Evolutionary conservation across 2,113 vertebrate genomes (phyloP).

Genomic region (Podarcis raffonei): DNA sequence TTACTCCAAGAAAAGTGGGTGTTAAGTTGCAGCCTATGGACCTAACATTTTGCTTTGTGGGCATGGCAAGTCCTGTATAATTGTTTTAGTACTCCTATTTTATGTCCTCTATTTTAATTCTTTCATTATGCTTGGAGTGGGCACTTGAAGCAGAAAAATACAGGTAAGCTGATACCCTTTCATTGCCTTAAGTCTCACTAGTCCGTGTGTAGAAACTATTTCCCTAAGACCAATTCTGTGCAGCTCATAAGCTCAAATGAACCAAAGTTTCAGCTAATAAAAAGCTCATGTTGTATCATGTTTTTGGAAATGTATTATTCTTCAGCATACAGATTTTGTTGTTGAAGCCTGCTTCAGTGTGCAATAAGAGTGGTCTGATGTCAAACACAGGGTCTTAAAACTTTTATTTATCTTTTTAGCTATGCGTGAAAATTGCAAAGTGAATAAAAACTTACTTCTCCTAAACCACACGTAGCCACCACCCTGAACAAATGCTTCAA

Average conservation of each 20-base stretch:
- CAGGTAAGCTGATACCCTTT: background rate
- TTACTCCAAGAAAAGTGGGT: background rate
- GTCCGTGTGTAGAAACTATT: background rate
- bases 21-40: background rate
- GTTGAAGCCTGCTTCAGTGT: slow-evolving; percentile 58
- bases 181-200: background rate
- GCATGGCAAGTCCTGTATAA: background rate
- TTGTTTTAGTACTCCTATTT: background rate
- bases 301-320: slow-evolving; percentile 63
- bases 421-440: slow-evolving; percentile 52
- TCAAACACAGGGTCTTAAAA: slow-evolving; percentile 66
- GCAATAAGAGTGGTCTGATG: slow-evolving; percentile 68
- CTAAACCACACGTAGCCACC: slow-evolving; percentile 71
- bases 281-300: slow-evolving; percentile 20
- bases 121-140: background rate
- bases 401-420: slow-evolving; percentile 64
- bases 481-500: slow-evolving; percentile 66
- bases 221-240: background rate
- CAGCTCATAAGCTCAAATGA: background rate
- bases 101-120: background rate
- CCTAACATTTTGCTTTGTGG: background rate
- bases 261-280: background rate
- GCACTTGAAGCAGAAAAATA: background rate
- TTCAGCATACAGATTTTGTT: slow-evolving; percentile 63
- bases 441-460: slow-evolving; percentile 63